phyloP scores from a whole-genome alignment of 1,140 invertebrate genomes.

The Scaptomyza graminum region DNA sequence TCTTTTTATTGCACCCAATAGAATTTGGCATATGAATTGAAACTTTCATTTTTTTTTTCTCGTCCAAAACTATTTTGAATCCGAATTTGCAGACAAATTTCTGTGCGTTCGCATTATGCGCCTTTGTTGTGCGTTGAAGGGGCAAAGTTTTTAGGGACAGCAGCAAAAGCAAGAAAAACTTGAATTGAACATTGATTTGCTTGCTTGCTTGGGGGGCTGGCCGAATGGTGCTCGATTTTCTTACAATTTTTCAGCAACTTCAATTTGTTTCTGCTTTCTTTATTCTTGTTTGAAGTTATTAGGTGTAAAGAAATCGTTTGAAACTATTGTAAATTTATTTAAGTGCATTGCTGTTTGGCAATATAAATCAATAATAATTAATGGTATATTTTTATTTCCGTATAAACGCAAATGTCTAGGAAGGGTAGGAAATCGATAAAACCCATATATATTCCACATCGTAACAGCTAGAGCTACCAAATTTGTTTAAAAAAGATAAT shows the following conservation, averaged over 20 bases:
- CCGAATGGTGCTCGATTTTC: slow-evolving; percentile 3
- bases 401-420: no score
- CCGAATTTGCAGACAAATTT: slow-evolving; percentile 67
- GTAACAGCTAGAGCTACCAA: no score
- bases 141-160: slow-evolving; percentile 14
- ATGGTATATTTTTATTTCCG: not conserved
- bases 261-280: slow-evolving; percentile 2
- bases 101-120: slow-evolving; percentile 64
- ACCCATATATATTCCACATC: no score
- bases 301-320: slow-evolving; percentile 4
- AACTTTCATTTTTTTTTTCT: not conserved
- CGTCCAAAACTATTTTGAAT: slow-evolving; percentile 58
- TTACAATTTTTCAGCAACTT: slow-evolving; percentile 35
- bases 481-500: no score
- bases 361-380: not conserved
- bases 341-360: slow-evolving; percentile 11
- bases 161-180: slow-evolving; percentile 3
- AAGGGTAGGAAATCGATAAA: no score
- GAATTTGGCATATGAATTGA: slow-evolving; percentile 49
- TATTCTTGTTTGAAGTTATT: not conserved
- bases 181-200: slow-evolving; percentile 46
- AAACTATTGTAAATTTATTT: slow-evolving; percentile 8
- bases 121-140: slow-evolving; percentile 32
- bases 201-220: not conserved
- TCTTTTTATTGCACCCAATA: slow-evolving; percentile 59